phyloP scores from a whole-genome alignment of 2,113 vertebrate species.

The Semnornis frantzii region DNA sequence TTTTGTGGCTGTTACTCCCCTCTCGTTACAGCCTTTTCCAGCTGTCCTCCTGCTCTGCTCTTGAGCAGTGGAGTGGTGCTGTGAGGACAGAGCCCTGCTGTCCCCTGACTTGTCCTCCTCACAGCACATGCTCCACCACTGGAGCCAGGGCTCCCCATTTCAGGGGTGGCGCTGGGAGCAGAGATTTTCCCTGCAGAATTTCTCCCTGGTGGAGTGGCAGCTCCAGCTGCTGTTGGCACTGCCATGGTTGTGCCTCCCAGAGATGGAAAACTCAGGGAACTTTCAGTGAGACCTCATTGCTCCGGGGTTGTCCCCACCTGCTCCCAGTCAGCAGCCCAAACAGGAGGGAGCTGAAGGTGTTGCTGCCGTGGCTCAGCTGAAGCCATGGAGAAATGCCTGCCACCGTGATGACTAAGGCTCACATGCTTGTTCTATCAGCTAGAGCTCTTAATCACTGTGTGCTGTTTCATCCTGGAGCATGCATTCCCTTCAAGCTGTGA shows the following conservation, averaged over 20 bases:
- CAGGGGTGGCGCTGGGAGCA: fast-evolving
- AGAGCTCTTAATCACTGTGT: constrained; percentile 51
- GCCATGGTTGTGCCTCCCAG: background rate
- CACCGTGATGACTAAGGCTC: constrained; percentile 57
- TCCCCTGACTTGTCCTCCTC: background rate
- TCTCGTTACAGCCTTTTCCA: background rate
- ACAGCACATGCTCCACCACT: fast-evolving
- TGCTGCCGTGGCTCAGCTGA: background rate
- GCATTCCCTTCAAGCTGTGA: constrained; percentile 55
- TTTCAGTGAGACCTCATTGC: fast-evolving
- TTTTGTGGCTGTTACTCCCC: too few relatives aligned
- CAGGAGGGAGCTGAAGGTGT: background rate
- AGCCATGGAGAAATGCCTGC: background rate
- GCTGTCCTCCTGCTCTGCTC: background rate
- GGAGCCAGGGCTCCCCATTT: background rate
- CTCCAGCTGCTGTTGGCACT: background rate
- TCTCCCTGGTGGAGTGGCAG: background rate
- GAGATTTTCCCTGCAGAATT: background rate
- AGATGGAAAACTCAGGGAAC: background rate
- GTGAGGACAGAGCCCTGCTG: background rate
- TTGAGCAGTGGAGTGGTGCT: background rate
- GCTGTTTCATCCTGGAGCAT: constrained; percentile 47
- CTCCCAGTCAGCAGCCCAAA: background rate
- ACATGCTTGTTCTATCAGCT: constrained; percentile 52
- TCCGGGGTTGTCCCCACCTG: background rate